These are phyloP conservation scores for Linurgus olivaceus DNA, from an alignment of 2,797 vertebrate species.

Conservation along the genomic window DNA sequence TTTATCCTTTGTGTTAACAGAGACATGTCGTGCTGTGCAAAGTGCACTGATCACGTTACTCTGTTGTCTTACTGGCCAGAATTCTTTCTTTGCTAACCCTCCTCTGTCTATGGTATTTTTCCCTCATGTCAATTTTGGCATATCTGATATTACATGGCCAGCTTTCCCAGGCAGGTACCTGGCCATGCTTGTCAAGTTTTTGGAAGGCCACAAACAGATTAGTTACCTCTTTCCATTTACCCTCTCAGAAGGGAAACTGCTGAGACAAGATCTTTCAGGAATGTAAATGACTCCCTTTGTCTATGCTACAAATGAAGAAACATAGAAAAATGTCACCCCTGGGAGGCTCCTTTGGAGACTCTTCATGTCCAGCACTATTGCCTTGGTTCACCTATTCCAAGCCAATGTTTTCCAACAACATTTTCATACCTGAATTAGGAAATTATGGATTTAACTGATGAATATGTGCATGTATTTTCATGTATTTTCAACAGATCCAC, in stretches of 20 bases:
- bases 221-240: neutral
- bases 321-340: neutral
- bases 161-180: constrained; percentile 3
- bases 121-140: neutral
- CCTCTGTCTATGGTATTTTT: neutral
- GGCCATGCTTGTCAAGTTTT: neutral
- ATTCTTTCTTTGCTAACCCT: neutral
- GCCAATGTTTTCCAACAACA: neutral
- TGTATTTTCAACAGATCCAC: neutral
- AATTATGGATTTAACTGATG: neutral
- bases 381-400: neutral
- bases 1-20: neutral
- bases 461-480: neutral
- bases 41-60: neutral
- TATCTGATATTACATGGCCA: neutral
- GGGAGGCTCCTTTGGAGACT: neutral
- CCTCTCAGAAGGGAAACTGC: neutral
- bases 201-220: neutral
- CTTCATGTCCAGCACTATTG: neutral
- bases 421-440: neutral
- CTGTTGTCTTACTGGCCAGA: neutral
- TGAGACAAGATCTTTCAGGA: neutral
- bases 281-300: neutral
- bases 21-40: neutral
- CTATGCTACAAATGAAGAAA: neutral